Evolutionary conservation across 2,113 vertebrate species (phyloP), one percentile per base, ranked within the genome.

Genomic region (Caretta caretta): DNA sequence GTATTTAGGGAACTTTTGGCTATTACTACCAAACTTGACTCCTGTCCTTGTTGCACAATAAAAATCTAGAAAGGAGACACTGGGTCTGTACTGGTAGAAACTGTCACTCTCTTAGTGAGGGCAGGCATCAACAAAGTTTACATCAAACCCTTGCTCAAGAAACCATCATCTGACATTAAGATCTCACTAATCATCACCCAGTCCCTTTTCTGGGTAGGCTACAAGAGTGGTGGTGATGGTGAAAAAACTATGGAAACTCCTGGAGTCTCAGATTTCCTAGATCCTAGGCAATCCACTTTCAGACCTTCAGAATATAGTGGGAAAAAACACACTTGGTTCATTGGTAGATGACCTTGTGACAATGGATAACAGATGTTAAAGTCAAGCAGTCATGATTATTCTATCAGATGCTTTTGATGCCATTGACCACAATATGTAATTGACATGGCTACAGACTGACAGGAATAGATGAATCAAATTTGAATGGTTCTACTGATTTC

Each of bases 331-430:
- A 50, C 84, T 6, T 51, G 35, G 78, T 85, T 69, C 50, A 88
- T 78, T 78, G 49, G 42, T 0, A 27, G 0, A 0, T 8, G 8
- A 69, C 10, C 81, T 17, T 53, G 10, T 35, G 38, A 86, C 51
- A 83, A 57, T 53, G 57, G 19, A 17, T 14, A 27, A 42, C 4
- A 20, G 38, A 35, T 86, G 51, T 42, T 6, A 53, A 42, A 87
- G 80, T 38, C 51, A n/a, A 35, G 48, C 5, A 35, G 25, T 29
- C 2, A 2, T 4, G 19, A 56, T 29, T 27, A 35, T 25, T 87
- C 72, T 24, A 10, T 69, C 42, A 4, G 1, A 29, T 35, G 29
- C 13, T 62, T 62, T 16, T 35, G 16, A 0, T 48, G 5, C 53
- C 81, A 17, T 24, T 10, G 48, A 75, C 6, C 8, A 50, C 54